A percentile compares a stretch with the other conserved stretches of the same genome.
Conservation (phyloP, 2,888 invertebrate species). For the Amiota mariae region DNA sequence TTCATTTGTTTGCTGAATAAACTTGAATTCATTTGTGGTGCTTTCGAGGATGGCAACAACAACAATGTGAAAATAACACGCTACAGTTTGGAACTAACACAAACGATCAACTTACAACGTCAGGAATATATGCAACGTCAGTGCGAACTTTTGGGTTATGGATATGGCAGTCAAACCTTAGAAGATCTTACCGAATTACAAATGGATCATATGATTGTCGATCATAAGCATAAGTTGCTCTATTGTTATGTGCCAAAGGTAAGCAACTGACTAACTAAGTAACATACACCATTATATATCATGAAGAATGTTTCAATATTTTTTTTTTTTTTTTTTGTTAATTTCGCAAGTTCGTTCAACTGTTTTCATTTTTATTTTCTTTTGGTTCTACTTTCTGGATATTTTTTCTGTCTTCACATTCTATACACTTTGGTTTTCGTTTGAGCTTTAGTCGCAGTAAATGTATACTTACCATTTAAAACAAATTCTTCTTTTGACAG, state of each 20-base stretch:
- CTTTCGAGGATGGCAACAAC: slow-evolving; percentile 71
- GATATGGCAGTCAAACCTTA: slow-evolving; percentile 67
- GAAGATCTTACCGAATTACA: slow-evolving; percentile 76
- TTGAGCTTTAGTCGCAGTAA: too few species aligned
- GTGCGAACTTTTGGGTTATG: slow-evolving; percentile 76
- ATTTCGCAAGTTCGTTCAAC: slow-evolving; percentile 26
- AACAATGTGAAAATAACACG: slow-evolving; percentile 72
- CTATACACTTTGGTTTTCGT: too few species aligned
- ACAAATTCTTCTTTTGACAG: too few species aligned
- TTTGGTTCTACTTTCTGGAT: slow-evolving; percentile 22
- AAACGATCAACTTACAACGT: slow-evolving; percentile 78
- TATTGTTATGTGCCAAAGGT: slow-evolving; percentile 97
- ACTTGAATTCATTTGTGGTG: slow-evolving; percentile 45
- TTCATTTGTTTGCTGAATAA: slow-evolving; percentile 12
- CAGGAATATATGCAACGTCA: slow-evolving; percentile 78
- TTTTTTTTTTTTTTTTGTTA: not conserved
- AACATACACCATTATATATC: too few species aligned
- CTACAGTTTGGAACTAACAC: slow-evolving; percentile 78
- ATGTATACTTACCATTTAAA: too few species aligned
- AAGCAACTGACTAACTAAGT: slow-evolving; percentile 62
- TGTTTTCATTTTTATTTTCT: not conserved
- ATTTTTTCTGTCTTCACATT: not conserved
- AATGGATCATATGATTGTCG: slow-evolving; percentile 87
- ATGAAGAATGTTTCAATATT: not conserved
- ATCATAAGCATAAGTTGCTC: slow-evolving; percentile 86